phyloP scores from a whole-genome alignment of 2,888 invertebrate species.

The Nudaria mundana region DNA sequence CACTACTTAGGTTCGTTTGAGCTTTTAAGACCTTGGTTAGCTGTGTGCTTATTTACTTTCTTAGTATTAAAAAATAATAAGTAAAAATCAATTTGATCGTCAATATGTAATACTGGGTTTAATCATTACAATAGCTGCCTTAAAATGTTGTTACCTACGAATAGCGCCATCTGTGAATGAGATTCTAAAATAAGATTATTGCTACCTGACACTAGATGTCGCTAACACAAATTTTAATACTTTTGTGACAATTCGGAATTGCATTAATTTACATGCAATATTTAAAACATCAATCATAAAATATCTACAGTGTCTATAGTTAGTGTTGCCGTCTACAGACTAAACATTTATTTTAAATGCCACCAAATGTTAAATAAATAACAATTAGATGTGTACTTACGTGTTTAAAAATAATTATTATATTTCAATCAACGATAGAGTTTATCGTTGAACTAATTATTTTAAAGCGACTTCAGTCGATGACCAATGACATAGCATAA shows the following conservation, averaged over 20 bases:
- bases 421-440: no score
- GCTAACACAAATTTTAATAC: conserved; percentile 16
- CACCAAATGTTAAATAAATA: neutral
- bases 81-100: no score
- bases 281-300: conserved; percentile 17
- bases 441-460: no score
- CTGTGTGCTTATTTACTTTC: no score
- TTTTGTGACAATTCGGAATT: conserved; percentile 29
- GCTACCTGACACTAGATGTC: conserved; percentile 17
- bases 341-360: neutral
- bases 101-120: conserved; percentile 28
- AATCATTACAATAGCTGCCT: conserved; percentile 31
- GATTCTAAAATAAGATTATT: conserved; percentile 21
- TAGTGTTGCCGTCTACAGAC: conserved; percentile 20
- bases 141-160: conserved; percentile 17
- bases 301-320: conserved; percentile 20
- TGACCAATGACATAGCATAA: no score
- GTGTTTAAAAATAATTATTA: neutral
- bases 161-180: conserved; percentile 26
- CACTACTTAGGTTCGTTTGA: no score
- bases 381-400: neutral
- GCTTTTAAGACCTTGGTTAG: no score
- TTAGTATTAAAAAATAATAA: no score
- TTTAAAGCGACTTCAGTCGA: no score
- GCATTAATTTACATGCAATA: conserved; percentile 14